phyloP scores from a whole-genome alignment of 1,140 invertebrate genomes.

The Eciton burchellii region DNA sequence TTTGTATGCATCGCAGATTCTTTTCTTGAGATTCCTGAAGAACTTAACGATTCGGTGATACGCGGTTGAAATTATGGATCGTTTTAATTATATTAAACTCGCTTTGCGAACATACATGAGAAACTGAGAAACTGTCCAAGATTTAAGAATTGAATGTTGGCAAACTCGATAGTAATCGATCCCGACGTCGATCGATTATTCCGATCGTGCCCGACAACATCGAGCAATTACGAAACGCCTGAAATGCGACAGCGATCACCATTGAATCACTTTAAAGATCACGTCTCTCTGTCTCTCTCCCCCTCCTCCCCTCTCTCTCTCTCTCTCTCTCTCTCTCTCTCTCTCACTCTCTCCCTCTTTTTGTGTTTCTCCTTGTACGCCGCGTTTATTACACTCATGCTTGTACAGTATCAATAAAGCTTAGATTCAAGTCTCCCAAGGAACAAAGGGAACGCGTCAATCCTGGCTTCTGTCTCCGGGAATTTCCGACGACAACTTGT shows the following conservation, averaged over 20 bases:
- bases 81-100: not conserved
- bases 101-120: slow-evolving; percentile 3
- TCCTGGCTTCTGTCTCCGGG: not conserved
- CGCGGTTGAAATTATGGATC: slow-evolving; percentile 39
- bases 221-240: not conserved
- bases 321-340: too few relatives aligned
- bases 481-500: slow-evolving; percentile 12
- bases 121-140: slow-evolving; percentile 1
- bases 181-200: too few relatives aligned
- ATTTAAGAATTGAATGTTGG: slow-evolving; percentile 32
- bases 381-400: too few relatives aligned
- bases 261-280: not conserved
- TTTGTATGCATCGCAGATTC: not conserved
- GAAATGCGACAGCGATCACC: not conserved
- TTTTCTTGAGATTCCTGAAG: slow-evolving; percentile 16
- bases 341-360: too few relatives aligned
- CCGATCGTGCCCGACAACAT: not conserved
- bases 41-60: slow-evolving; percentile 39
- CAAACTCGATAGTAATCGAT: slow-evolving; percentile 42
- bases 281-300: too few relatives aligned
- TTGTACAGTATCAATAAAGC: too few relatives aligned
- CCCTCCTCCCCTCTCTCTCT: too few relatives aligned
- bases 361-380: too few relatives aligned
- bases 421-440: not conserved
- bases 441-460: too few relatives aligned